Conservation (phyloP, 2,113 vertebrate genomes). For the Pan troglodytes region NHGRI_mPanTro3-v2.1_pri NC_072403.2:30964001-30964500, state of each 20-base stretch:
- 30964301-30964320: rapidly evolving
- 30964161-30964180: neutral
- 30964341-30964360: neutral
- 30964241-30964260: neutral
- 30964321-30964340: neutral
- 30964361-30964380: neutral
- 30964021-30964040: neutral
- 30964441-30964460: neutral
- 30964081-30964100: neutral
- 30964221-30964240: neutral
- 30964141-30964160: neutral
- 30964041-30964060: neutral
- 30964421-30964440: neutral
- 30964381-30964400: neutral
- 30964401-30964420: neutral
- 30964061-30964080: neutral
- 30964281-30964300: neutral
- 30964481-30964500: too few relatives aligned
- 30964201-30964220: too few relatives aligned
- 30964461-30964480: neutral
- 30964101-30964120: neutral
- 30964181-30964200: neutral
- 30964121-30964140: neutral
- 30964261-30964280: rapidly evolving
- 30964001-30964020: neutral